These are phyloP conservation scores for Brachyalestes nurse DNA, from an alignment of 2,797 vertebrate genomes.

Conservation along the genomic window DNA sequence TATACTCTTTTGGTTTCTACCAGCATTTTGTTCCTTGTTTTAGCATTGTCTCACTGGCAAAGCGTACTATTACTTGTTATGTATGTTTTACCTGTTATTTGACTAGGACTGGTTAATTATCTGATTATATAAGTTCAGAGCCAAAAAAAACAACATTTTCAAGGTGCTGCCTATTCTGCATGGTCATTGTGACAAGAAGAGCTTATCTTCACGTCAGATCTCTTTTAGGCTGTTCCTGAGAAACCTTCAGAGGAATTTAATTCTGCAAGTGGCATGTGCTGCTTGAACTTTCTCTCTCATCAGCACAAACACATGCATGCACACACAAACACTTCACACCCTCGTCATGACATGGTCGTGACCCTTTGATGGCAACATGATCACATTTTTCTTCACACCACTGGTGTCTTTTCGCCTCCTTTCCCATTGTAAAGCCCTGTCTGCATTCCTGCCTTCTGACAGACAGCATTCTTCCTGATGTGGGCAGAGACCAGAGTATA, in stretches of 20 bases:
- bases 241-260: slow-evolving; percentile 14
- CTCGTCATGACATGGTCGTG: slow-evolving; percentile 36
- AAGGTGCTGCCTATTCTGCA: slow-evolving; percentile 5
- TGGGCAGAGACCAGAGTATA: slow-evolving; percentile 20
- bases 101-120: too few species aligned
- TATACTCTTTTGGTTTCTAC: too few species aligned
- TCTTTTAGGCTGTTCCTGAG: slow-evolving; percentile 1
- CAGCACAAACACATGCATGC: background rate
- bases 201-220: background rate
- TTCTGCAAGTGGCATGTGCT: background rate
- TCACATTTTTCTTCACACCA: slow-evolving; percentile 40
- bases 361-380: slow-evolving; percentile 44
- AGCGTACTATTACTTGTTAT: too few species aligned
- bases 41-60: too few species aligned
- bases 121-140: too few species aligned
- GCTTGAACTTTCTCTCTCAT: slow-evolving; percentile 15
- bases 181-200: background rate
- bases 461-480: slow-evolving; percentile 38
- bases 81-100: too few species aligned
- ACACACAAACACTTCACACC: slow-evolving; percentile 39
- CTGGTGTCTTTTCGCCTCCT: slow-evolving; percentile 16
- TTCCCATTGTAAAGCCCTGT: slow-evolving; percentile 29
- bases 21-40: too few species aligned
- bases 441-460: slow-evolving; percentile 52
- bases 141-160: background rate